Evolutionary conservation across 1,140 invertebrate species (phyloP).

Genomic region (Drosophila sucinea): DNA sequence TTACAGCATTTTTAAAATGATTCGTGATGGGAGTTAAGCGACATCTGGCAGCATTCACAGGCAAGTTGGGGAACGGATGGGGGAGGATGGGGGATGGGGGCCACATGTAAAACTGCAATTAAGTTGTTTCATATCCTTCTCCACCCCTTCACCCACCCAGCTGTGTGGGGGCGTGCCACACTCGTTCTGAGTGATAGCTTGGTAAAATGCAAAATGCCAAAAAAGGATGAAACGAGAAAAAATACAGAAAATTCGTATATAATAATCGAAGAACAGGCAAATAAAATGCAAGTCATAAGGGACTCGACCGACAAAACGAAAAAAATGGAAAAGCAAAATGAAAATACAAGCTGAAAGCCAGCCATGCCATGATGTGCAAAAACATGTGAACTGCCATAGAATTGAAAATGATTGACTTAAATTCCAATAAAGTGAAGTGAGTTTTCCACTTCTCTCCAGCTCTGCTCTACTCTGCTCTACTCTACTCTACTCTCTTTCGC

Average conservation of each 20-base stretch:
- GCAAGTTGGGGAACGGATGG: not conserved
- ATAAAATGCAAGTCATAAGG: constrained; percentile 68
- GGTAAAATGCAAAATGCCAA: constrained; percentile 19
- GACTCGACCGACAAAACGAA: constrained; percentile 20
- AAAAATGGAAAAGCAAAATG: not conserved
- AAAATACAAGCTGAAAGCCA: not conserved
- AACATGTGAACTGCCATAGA: constrained; percentile 21
- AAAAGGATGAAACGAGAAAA: constrained; percentile 32
- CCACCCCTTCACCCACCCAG: not conserved
- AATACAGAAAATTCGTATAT: constrained; percentile 45
- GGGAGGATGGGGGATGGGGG: not conserved
- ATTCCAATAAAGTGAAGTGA: constrained; percentile 33
- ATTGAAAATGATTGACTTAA: constrained; percentile 51
- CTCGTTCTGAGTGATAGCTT: constrained; percentile 21
- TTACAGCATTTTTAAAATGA: constrained; percentile 75
- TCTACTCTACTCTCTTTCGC: not conserved
- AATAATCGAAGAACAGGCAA: constrained; percentile 51
- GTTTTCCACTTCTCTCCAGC: constrained; percentile 17
- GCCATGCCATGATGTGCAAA: constrained; percentile 25
- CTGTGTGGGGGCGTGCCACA: constrained; percentile 7
- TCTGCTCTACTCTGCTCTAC: not conserved
- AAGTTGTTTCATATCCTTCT: constrained; percentile 63
- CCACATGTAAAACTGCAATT: constrained; percentile 76
- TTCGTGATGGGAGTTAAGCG: constrained; percentile 49
- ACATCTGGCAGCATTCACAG: constrained; percentile 67